Conservation (phyloP, 2,113 vertebrate species). For the Colaptes auratus region DNA sequence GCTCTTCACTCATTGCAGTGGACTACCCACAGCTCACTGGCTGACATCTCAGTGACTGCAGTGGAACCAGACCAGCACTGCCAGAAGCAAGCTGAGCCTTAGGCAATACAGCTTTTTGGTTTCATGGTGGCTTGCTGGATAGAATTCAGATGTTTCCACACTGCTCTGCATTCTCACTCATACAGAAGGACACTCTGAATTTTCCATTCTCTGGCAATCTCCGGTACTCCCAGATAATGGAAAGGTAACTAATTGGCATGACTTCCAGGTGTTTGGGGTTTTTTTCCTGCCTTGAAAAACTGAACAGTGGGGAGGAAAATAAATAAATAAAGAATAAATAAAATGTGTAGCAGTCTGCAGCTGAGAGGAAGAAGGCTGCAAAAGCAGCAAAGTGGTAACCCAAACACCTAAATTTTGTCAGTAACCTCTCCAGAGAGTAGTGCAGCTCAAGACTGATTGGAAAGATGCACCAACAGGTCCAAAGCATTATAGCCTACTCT, state of each 20-base stretch:
- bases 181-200: background rate
- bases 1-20: rapidly evolving
- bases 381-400: background rate
- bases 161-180: background rate
- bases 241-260: background rate
- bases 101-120: background rate
- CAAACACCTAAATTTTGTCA: background rate
- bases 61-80: background rate
- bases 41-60: background rate
- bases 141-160: rapidly evolving
- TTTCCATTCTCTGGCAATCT: background rate
- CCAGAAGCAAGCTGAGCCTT: background rate
- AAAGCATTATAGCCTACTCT: background rate
- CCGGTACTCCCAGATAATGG: background rate
- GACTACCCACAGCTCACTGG: rapidly evolving
- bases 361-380: background rate
- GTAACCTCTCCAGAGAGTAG: background rate
- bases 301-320: too few relatives aligned
- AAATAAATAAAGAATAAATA: background rate
- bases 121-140: background rate
- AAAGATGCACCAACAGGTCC: background rate
- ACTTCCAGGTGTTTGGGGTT: background rate
- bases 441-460: background rate
- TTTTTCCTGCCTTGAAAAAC: background rate
- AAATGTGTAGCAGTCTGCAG: background rate